Evolutionary conservation across 2,797 vertebrate genomes (phyloP), one percentile per base, ranked within the genome.

Genomic region (Danio albolineatus): DNA sequence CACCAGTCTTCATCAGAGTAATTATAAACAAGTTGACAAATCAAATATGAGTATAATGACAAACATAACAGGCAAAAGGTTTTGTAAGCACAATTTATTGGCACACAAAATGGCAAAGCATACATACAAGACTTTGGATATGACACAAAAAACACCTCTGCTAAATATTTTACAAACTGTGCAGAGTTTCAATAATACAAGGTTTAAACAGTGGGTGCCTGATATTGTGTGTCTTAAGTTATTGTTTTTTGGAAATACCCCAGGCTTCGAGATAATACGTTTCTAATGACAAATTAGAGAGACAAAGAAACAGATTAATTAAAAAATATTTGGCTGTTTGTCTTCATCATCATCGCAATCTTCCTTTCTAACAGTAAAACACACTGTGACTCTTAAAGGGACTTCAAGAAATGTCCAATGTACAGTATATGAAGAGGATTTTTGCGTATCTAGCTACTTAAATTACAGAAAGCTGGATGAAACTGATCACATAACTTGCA

Each of bases 41-140:
- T 10, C 10, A 19, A 41, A 4, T n/a, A 10, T 0, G 16, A 51
- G 10, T 10, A 39, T 28, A 44, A 9, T 16, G 36, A 12, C 38
- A 64, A 8, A 88, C 72, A 57, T 87, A 84, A 14, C 70, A 80
- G 51, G 60, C 4, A 74, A 78, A 76, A 16, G 89, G 48, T 77
- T 89, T 87, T 93, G 89, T 96, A 95, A 97, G 95, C 95, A 98
- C 95, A 92, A 94, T 98, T 99, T 99, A 99, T 98, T 98, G 96
- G 96, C 96, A 98, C 96, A 97, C 93, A 93, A 96, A 97, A 96
- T 97, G 95, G 95, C 95, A 97, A 98, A 99, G 97, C 97, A 98
- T 97, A 98, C 96, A 98, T 97, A 97, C 96, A 96, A 97, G 96
- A 97, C 96, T 96, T 94, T 95, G 95, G 95, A 95, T 95, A 95